phyloP scores from a whole-genome alignment of 2,888 invertebrate genomes.

The Bursaphelenchus okinawaensis region DNA sequence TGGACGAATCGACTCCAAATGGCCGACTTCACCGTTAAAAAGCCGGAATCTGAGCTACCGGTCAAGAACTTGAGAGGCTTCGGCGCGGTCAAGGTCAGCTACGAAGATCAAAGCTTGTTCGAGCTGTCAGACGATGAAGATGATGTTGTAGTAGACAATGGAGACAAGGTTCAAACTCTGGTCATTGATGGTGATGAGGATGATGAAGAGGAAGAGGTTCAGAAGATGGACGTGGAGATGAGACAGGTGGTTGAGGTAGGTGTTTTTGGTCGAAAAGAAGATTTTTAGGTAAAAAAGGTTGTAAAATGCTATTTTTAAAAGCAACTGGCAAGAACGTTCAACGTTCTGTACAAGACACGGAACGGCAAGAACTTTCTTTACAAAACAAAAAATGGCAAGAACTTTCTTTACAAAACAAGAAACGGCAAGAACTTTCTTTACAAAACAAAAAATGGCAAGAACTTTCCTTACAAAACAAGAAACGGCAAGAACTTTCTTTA shows the following conservation, averaged over 20 bases:
- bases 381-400: no score
- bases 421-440: no score
- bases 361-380: no score
- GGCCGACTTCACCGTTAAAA: conserved; percentile 57
- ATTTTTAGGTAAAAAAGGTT: no score
- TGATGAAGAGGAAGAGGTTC: not conserved
- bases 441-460: no score
- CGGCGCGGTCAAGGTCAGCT: conserved; percentile 2
- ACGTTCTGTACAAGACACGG: no score
- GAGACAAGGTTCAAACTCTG: conserved; percentile 31
- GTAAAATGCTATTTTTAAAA: no score
- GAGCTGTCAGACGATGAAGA: conserved; percentile 42
- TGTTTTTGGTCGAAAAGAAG: no score
- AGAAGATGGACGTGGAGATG: not conserved
- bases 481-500: no score
- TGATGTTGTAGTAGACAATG: conserved; percentile 11
- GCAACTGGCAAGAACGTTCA: no score
- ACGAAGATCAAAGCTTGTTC: conserved; percentile 1
- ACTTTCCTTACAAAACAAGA: no score
- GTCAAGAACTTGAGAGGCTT: conserved; percentile 1
- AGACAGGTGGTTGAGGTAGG: not conserved
- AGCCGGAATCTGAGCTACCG: conserved; percentile 4
- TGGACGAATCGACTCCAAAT: conserved; percentile 88
- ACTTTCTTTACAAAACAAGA: no score
- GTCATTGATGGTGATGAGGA: conserved; percentile 59